These are phyloP conservation scores for Arrhamphus sclerolepis DNA, from an alignment of 2,797 vertebrate species.

Conservation along the genomic window DNA sequence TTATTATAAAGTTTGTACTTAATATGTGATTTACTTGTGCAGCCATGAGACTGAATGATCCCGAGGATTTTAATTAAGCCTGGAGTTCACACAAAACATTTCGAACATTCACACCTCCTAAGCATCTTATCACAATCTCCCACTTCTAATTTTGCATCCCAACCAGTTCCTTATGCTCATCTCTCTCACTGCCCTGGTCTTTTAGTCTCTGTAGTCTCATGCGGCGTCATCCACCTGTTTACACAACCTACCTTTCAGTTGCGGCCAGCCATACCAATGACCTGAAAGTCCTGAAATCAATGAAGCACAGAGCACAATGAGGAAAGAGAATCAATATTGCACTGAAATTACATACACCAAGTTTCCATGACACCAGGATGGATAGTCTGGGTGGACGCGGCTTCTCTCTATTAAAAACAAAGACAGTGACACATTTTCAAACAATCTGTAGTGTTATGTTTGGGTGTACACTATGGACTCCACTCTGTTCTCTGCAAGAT, in stretches of 20 bases:
- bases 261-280: conserved; percentile 2
- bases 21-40: too few relatives aligned
- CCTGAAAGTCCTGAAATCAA: conserved; percentile 43
- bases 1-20: too few relatives aligned
- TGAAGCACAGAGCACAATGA: conserved; percentile 29
- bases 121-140: conserved; percentile 21
- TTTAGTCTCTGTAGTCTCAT: conserved; percentile 17
- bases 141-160: conserved; percentile 8
- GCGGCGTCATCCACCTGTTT: conserved; percentile 19
- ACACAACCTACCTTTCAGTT: conserved; percentile 28
- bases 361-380: conserved; percentile 10
- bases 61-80: too few relatives aligned
- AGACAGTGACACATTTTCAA: neutral
- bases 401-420: neutral
- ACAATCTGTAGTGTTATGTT: neutral
- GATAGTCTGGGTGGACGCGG: too few relatives aligned
- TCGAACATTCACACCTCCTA: conserved; percentile 13
- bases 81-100: neutral
- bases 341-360: conserved; percentile 17
- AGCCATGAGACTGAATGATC: too few relatives aligned
- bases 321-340: conserved; percentile 25
- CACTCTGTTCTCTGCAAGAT: neutral
- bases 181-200: conserved; percentile 40
- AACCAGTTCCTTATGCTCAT: conserved; percentile 20
- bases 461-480: neutral